Conservation (phyloP, 2,113 vertebrate species). For the Rhombomys opimus region DNA sequence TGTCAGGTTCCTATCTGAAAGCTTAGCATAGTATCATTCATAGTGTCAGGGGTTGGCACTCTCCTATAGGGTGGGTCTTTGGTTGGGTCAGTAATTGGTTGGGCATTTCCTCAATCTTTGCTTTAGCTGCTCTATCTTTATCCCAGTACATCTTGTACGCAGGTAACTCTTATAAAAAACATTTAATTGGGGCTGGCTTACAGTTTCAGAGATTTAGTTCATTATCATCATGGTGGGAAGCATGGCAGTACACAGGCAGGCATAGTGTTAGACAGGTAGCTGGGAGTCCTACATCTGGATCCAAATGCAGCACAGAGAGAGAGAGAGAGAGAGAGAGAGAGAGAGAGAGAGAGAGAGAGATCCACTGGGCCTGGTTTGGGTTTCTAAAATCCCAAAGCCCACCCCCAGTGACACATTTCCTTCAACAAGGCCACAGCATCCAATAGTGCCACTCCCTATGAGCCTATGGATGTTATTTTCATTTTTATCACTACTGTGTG, state of each 20-base stretch:
- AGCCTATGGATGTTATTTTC: not conserved
- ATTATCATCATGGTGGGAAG: not conserved
- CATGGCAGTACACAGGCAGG: not conserved
- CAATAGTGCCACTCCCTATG: not conserved
- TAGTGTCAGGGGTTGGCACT: too few species aligned
- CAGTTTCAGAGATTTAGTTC: not conserved
- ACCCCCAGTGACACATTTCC: not conserved
- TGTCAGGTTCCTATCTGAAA: too few species aligned
- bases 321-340: too few species aligned
- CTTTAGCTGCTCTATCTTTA: too few species aligned
- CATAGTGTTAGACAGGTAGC: not conserved
- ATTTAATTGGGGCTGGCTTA: not conserved
- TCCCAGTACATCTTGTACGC: too few species aligned
- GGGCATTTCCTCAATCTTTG: too few species aligned
- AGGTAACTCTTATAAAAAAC: too few species aligned
- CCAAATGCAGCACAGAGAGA: not conserved
- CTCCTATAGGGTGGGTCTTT: not conserved
- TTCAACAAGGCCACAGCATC: not conserved
- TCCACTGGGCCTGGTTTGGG: not conserved
- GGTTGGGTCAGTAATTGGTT: too few species aligned
- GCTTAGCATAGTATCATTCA: too few species aligned
- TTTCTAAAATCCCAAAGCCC: not conserved
- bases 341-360: not conserved
- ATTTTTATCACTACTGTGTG: not conserved
- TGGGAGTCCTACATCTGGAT: not conserved